Evolutionary conservation across 2,888 invertebrate genomes (phyloP).

Genomic region (Hirtodrosophila alboralis): DNA sequence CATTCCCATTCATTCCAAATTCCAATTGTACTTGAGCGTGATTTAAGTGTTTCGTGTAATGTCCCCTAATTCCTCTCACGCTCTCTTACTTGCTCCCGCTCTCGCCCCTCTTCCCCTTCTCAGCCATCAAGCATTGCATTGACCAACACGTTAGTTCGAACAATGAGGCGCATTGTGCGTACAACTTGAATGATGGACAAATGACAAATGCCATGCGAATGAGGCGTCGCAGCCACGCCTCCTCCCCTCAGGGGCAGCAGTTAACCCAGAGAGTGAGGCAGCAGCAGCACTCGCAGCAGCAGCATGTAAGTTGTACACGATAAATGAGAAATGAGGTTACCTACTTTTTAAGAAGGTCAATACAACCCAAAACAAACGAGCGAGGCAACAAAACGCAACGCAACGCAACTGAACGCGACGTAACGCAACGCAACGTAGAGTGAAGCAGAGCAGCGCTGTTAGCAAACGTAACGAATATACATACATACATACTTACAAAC

Average conservation of each 20-base stretch:
- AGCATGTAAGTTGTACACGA: constrained; percentile 81
- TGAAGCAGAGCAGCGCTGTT: constrained; percentile 20
- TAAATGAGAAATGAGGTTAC: constrained; percentile 83
- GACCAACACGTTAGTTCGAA: constrained; percentile 41
- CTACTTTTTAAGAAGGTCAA: constrained; percentile 84
- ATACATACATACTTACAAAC: constrained; percentile 10
- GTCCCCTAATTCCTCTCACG: neutral
- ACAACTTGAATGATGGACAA: constrained; percentile 53
- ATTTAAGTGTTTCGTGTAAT: too few relatives aligned
- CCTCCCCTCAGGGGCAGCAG: neutral
- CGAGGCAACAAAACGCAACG: constrained; percentile 67
- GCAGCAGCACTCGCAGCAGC: constrained; percentile 27
- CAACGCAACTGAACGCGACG: constrained; percentile 36
- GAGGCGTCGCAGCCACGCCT: constrained; percentile 12
- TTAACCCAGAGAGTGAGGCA: constrained; percentile 4
- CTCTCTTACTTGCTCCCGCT: neutral
- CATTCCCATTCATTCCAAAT: too few relatives aligned
- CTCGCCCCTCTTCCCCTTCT: too few relatives aligned
- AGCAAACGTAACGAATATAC: constrained; percentile 33
- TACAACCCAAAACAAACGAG: constrained; percentile 80
- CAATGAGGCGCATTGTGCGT: constrained; percentile 58
- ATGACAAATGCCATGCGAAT: constrained; percentile 27
- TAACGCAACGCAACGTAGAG: constrained; percentile 6
- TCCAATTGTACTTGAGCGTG: too few relatives aligned
- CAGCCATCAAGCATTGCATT: constrained; percentile 20